phyloP scores from a whole-genome alignment of 2,888 invertebrate species.

The Sinelater perroti region DNA sequence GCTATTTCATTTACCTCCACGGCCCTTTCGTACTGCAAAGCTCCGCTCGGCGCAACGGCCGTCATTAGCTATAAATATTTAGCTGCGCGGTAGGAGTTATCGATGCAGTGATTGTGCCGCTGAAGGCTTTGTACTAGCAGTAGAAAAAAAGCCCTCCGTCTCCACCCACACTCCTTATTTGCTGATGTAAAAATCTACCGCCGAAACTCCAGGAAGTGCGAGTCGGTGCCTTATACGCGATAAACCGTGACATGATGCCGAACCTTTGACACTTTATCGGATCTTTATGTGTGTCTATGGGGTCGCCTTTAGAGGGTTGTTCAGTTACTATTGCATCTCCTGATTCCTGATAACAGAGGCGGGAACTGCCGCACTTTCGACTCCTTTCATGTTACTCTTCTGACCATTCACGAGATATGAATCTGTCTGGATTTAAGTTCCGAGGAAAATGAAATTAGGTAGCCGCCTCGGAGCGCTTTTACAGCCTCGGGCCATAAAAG shows the following conservation, averaged over 20 bases:
- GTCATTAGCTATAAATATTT: too few species aligned
- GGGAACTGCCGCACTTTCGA: slow-evolving; percentile 42
- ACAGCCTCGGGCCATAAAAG: not conserved
- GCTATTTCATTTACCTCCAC: slow-evolving; percentile 15
- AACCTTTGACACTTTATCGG: slow-evolving; percentile 46
- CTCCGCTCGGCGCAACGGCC: too few species aligned
- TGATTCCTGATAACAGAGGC: slow-evolving; percentile 44
- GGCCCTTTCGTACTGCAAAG: slow-evolving; percentile 1
- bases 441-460: slow-evolving; percentile 28
- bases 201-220: slow-evolving; percentile 25
- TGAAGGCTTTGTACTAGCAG: too few species aligned
- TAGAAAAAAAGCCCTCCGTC: too few species aligned
- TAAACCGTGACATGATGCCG: slow-evolving; percentile 41
- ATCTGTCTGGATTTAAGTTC: slow-evolving; percentile 32
- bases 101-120: too few species aligned
- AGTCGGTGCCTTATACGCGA: slow-evolving; percentile 40
- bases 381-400: slow-evolving; percentile 40
- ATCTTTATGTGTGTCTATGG: slow-evolving; percentile 43
- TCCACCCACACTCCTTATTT: too few species aligned
- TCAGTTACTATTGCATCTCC: slow-evolving; percentile 40
- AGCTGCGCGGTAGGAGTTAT: too few species aligned
- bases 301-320: slow-evolving; percentile 41
- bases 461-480: not conserved
- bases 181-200: slow-evolving; percentile 2
- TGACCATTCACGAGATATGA: slow-evolving; percentile 40